Percentiles rank a stretch among this genome's conserved stretches.
phyloP scores from a whole-genome alignment of 2,888 invertebrate species.

The Notocelia uddmanniana region DNA sequence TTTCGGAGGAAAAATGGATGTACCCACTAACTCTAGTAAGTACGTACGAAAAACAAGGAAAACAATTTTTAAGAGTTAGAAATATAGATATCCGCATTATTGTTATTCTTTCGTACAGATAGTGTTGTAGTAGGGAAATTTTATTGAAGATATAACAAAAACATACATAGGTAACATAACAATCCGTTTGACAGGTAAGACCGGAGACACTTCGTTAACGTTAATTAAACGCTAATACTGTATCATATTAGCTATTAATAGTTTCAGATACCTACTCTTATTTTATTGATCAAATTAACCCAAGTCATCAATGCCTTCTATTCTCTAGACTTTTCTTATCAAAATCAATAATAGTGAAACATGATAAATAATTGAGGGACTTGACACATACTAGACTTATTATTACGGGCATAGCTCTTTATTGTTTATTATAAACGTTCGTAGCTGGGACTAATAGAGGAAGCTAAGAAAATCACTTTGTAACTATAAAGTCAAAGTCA shows the following conservation, averaged over 20 bases:
- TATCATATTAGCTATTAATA: not conserved
- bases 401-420: not conserved
- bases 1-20: not conserved
- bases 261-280: not conserved
- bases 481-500: not conserved
- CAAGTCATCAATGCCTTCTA: not conserved
- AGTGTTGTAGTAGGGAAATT: no score
- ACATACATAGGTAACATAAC: not conserved
- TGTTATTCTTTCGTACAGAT: no score
- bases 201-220: slow-evolving; percentile 6
- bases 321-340: not conserved
- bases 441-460: not conserved
- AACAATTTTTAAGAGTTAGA: not conserved
- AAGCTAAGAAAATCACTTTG: not conserved
- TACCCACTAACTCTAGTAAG: not conserved
- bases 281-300: not conserved
- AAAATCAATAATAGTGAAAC: not conserved
- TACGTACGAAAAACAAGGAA: not conserved
- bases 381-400: not conserved
- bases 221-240: not conserved
- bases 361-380: not conserved
- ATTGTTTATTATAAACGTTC: no score
- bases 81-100: not conserved
- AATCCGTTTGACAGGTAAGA: not conserved
- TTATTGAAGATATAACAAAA: no score